Evolutionary conservation across 2,797 vertebrate genomes (phyloP), one percentile per base, ranked within the genome.

Genomic region (Astyanax mexicanus): DNA sequence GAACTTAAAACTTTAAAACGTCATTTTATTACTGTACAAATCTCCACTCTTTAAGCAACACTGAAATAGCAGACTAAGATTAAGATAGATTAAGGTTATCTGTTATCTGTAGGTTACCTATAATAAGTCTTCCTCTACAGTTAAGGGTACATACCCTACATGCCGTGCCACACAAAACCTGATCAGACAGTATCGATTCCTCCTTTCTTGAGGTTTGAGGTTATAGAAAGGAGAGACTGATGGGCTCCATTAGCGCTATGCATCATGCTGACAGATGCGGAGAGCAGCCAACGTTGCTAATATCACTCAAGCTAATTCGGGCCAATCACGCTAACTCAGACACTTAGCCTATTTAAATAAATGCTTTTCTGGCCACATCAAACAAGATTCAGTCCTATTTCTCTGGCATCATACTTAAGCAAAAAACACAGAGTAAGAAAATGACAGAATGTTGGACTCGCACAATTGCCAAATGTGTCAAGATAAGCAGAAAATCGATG

Each of bases 131-230:
- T 27, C 19, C 25, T 35, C 44, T n/a, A 6, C 6, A 29, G 4
- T 7, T 42, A 11, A 32, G 40, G 35, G 40, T 38, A 19, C 42
- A 47, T 25, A 29, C 17, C 27, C n/a, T 15, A 10, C n/a, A n/a
- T 65, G 27, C 21, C 67, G 3, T 51, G 65, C 44, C n/a, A 21
- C 65, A 72, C 11, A 38, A 64, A 27, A 29, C 58, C 65, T 82
- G 69, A 80, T 84, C 83, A 75, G 79, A 77, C 27, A 13, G 15
- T 82, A 90, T 89, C 82, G 86, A 90, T 89, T 77, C 17, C 55
- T 71, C 79, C 81, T 84, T 32, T 84, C 75, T 83, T 72, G 58
- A 76, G 78, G 69, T 70, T 80, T 78, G 81, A 78, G 42, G 10
- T 61, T 71, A 19, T 75, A 58, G 75, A 72, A 69, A 23, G 67